Evolutionary conservation across 2,113 vertebrate species (phyloP), one percentile per base, ranked within the genome.

Genomic region (Psettodes erumei): DNA sequence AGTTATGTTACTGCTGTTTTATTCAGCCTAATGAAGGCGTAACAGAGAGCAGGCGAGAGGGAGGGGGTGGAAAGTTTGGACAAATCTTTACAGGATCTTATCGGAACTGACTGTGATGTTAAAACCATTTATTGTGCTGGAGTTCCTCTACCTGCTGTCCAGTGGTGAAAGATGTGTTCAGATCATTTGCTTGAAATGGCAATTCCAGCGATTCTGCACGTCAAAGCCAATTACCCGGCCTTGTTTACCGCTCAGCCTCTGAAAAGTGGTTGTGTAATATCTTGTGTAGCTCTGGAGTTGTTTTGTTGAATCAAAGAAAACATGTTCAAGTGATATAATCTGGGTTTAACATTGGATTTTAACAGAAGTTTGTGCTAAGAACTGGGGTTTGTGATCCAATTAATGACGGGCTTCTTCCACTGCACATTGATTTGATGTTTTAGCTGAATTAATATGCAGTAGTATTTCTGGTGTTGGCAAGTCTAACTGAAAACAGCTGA

Each of bases 1-100:
- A 81, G 80, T 71, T 65, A 23, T 37, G 50, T 79, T 81, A 72
- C 66, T 38, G 55, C 40, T 16, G 64, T 68, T 83, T 86, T 18
- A 75, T 69, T 64, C 51, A 7, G 58, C 15, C 15, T 75, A 81
- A 83, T 77, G 74, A 79, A 76, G 37, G 35, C 3, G 2, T 32
- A 32, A 79, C n/a, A 70, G 18, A 40, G 40, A 43, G 28, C 58
- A 37, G 47, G 25, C 35, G 40, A 25, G 28, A n/a, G n/a, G 16
- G 15, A 43, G 35, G 45, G 18, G 47, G 28, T 40, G 75, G 55
- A 78, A 42, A 16, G 48, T 62, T 71, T 74, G 60, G 61, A 79
- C 38, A 13, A 51, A 63, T 6, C 37, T 63, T 63, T 69, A 54
- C 23, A 60, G 35, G 40, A 66, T 59, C 48, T 62, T n/a, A 6